Evolutionary conservation across 1,140 invertebrate species (phyloP).

Genomic region (Ceratoteleas bidentatus): DNA sequence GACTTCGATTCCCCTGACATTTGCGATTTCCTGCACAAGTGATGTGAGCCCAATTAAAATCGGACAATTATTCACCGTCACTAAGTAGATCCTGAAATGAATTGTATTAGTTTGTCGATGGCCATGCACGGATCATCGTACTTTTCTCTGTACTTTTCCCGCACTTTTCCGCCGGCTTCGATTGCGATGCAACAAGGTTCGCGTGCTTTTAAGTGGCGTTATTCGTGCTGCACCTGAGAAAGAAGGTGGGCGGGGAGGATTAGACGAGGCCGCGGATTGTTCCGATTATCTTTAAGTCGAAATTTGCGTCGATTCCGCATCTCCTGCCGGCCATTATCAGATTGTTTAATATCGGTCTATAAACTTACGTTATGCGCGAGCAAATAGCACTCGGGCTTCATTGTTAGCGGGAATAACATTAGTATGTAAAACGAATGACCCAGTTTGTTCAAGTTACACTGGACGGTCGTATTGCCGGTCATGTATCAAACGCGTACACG

Average conservation of each 20-base stretch:
- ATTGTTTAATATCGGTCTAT: constrained; percentile 64
- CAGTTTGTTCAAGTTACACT: constrained; percentile 68
- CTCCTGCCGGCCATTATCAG: constrained; percentile 54
- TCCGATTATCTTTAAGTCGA: constrained; percentile 19
- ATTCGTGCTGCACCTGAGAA: background rate
- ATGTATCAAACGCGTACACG: constrained; percentile 41
- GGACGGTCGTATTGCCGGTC: constrained; percentile 55
- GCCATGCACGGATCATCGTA: too few species aligned
- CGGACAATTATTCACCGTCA: too few species aligned
- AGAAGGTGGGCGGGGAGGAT: too few species aligned
- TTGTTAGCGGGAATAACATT: constrained; percentile 69
- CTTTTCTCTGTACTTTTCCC: too few species aligned
- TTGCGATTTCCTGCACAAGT: too few species aligned
- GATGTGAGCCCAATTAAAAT: too few species aligned
- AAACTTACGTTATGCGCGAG: constrained; percentile 57
- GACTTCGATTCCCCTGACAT: too few species aligned
- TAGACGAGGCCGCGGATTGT: constrained; percentile 7
- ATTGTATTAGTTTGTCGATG: too few species aligned
- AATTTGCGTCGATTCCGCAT: constrained; percentile 39
- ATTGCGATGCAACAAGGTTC: background rate
- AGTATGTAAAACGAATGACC: constrained; percentile 72
- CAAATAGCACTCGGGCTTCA: constrained; percentile 63
- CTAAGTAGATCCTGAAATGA: too few species aligned
- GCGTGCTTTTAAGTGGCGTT: background rate
- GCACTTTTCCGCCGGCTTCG: too few species aligned